Evolutionary conservation across 2,797 vertebrate genomes (phyloP), one percentile per base, ranked within the genome.

Genomic region (Hoplostethus mediterraneus): DNA sequence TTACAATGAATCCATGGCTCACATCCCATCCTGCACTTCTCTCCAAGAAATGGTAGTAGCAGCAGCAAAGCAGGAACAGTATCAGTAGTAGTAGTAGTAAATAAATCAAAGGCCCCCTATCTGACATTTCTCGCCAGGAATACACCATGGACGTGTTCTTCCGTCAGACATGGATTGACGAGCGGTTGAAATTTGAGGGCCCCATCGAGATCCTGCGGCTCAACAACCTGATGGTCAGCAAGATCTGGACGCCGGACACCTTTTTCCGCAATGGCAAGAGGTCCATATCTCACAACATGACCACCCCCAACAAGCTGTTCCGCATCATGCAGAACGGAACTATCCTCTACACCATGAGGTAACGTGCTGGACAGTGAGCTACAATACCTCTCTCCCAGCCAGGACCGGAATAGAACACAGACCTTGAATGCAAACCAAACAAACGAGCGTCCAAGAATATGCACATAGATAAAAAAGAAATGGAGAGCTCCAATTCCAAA

Each of bases 251-350:
- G 1, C 95, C 95, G 1, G 95, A 96, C 90, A 96, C 95, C 2
- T 96, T 95, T 88, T 96, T 96, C 93, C 93, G 95, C 64, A 96
- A 96, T 86, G 95, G 95, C 90, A 96, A 96, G 91, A 93, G 94
- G 85, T 96, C 95, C 81, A 95, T 96, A 80, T 94, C 95, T 80
- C 95, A 96, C 94, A 96, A 96, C 94, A 96, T 96, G 95, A 96
- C 95, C 84, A 95, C 95, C 67, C 95, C 95, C 77, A 96, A 96
- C 95, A 96, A 95, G 95, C 95, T 96, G 93, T 96, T 96, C 67
- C 94, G 95, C 81, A 96, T 96, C 93, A 96, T 96, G 95, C 95
- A 96, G 91, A 96, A 96, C 89, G 95, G 95, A 93, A 96, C 95
- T 56, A 93, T 96, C 87, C 94, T 96, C 79, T 96, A 96, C 94